phyloP scores from a whole-genome alignment of 2,113 vertebrate genomes.

The Cariama cristata region DNA sequence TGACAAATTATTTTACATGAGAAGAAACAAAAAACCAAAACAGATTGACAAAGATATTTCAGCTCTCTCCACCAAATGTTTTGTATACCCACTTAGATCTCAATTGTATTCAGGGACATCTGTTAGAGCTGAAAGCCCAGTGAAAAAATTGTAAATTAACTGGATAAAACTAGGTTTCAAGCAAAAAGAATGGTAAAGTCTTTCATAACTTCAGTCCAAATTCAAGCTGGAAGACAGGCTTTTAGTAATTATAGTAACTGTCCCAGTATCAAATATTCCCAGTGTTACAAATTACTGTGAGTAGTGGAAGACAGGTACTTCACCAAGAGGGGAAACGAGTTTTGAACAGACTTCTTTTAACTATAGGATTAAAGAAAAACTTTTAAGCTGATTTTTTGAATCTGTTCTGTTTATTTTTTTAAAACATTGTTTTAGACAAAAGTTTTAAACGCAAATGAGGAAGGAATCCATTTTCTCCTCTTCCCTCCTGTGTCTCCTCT shows the following conservation, averaged over 20 bases:
- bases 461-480: not conserved
- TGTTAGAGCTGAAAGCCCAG: not conserved
- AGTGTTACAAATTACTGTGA: not conserved
- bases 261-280: not conserved
- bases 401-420: not conserved
- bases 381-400: not conserved
- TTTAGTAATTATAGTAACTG: not conserved
- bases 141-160: not conserved
- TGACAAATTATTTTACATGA: not conserved
- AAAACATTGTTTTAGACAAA: not conserved
- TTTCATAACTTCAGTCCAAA: not conserved
- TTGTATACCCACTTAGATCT: not conserved
- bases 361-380: not conserved
- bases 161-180: not conserved
- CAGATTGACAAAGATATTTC: slow-evolving; percentile 27
- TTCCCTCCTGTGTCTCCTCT: not conserved
- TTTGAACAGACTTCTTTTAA: not conserved
- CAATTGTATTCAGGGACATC: not conserved
- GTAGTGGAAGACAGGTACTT: not conserved
- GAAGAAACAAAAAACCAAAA: not conserved
- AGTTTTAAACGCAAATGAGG: not conserved
- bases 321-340: not conserved
- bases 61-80: not conserved
- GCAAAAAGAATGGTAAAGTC: not conserved
- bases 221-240: not conserved